phyloP scores from a whole-genome alignment of 2,113 vertebrate species.

The Melanerpes formicivorus region DNA sequence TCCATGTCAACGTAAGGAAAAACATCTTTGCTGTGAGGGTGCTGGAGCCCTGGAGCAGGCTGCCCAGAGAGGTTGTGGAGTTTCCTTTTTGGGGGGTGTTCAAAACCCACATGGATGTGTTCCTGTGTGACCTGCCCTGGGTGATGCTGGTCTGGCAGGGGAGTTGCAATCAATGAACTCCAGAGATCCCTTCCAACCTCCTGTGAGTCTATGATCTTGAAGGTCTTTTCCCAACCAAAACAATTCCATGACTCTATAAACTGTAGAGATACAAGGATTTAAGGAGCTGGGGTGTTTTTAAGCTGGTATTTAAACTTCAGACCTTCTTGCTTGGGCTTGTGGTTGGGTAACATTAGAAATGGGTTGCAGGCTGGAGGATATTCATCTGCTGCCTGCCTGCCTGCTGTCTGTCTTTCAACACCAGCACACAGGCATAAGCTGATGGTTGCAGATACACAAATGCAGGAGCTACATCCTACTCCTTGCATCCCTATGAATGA shows the following conservation, averaged over 20 bases:
- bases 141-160: no score
- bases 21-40: no score
- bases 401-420: not conserved
- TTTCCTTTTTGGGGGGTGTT: no score
- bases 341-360: not conserved
- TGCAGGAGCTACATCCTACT: not conserved
- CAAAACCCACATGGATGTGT: no score
- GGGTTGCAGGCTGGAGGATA: not conserved
- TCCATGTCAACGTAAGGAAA: no score
- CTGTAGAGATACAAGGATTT: not conserved
- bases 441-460: not conserved
- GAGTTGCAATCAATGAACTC: no score
- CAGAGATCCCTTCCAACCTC: no score
- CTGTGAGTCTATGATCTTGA: no score
- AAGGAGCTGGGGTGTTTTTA: not conserved
- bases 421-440: fast-evolving
- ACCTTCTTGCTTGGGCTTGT: not conserved
- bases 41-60: no score
- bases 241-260: not conserved
- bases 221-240: no score
- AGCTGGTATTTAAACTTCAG: not conserved
- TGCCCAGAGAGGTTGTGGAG: no score
- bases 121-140: no score
- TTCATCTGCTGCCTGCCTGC: not conserved
- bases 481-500: fast-evolving